Conservation (phyloP, 2,113 vertebrate species). For the Ia io region DNA sequence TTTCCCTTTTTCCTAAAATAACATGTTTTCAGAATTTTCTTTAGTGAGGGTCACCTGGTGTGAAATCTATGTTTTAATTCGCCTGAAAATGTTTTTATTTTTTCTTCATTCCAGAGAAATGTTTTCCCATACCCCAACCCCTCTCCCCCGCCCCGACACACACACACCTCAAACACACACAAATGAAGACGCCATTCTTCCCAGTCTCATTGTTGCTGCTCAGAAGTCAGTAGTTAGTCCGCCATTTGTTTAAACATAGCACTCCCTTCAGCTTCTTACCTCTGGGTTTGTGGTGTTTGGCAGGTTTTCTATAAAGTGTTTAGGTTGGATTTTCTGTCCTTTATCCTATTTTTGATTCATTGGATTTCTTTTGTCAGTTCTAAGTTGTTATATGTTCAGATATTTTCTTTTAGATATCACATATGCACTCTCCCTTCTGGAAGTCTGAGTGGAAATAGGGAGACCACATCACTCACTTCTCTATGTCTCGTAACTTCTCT, state of each 20-base stretch:
- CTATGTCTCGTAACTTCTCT: not conserved
- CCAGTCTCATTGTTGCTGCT: not conserved
- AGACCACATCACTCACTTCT: not conserved
- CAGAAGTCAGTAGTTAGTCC: not conserved
- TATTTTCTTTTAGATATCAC: not conserved
- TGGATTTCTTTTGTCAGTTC: not conserved
- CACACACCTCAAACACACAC: not conserved
- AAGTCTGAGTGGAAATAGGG: not conserved
- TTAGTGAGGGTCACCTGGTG: not conserved
- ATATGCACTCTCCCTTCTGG: not conserved
- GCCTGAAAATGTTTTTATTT: not conserved
- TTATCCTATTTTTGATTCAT: not conserved
- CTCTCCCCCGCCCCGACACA: not conserved
- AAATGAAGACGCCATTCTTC: not conserved
- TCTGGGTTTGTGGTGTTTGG: not conserved
- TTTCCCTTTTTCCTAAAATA: not conserved
- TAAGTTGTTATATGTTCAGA: not conserved
- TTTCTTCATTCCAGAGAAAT: not conserved
- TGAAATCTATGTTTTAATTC: conserved; percentile 20
- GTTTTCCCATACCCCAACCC: not conserved
- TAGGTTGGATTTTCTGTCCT: not conserved
- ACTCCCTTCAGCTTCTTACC: not conserved
- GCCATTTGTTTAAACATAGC: not conserved
- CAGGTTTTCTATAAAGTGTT: not conserved
- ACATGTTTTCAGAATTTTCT: conserved; percentile 2